phyloP scores from a whole-genome alignment of 2,888 invertebrate genomes.

The Eretmocerus hayati region DNA sequence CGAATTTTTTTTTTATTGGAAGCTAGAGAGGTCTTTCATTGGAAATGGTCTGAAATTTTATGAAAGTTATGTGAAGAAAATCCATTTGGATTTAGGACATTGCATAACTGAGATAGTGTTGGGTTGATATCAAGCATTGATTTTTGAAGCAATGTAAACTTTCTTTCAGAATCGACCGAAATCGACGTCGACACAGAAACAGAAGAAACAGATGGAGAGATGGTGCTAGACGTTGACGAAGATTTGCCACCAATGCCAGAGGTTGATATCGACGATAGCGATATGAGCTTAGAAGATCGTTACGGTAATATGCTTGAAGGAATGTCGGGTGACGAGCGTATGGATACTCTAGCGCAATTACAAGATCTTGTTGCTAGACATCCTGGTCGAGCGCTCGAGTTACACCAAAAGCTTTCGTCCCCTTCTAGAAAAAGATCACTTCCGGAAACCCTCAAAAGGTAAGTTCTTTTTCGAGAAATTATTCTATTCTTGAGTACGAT shows the following conservation, averaged over 20 bases:
- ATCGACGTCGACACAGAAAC: slow-evolving; percentile 76
- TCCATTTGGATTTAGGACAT: not conserved
- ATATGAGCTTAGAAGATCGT: slow-evolving; percentile 42
- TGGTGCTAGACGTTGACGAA: slow-evolving; percentile 49
- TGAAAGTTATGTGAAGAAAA: not conserved
- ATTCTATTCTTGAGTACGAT: no score
- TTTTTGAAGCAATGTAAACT: no score
- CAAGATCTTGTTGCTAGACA: slow-evolving; percentile 78
- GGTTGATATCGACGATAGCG: slow-evolving; percentile 22
- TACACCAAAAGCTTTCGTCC: slow-evolving; percentile 90
- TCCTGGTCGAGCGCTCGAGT: slow-evolving; percentile 84
- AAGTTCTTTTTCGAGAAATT: not conserved
- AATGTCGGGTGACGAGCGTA: slow-evolving; percentile 81
- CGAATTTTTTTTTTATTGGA: not conserved
- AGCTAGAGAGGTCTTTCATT: no score
- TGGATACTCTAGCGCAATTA: slow-evolving; percentile 70
- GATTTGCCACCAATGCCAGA: slow-evolving; percentile 28
- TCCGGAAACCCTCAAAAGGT: slow-evolving; percentile 66
- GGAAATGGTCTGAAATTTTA: not conserved
- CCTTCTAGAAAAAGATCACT: slow-evolving; percentile 80
- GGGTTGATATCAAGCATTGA: no score
- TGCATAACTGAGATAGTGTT: no score
- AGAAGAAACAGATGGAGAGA: slow-evolving; percentile 70
- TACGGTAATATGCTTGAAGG: slow-evolving; percentile 47
- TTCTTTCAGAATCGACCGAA: slow-evolving; percentile 54